These are phyloP conservation scores for Lomographa bimaculata DNA, from an alignment of 2,888 invertebrate genomes.

Conservation along the genomic window DNA sequence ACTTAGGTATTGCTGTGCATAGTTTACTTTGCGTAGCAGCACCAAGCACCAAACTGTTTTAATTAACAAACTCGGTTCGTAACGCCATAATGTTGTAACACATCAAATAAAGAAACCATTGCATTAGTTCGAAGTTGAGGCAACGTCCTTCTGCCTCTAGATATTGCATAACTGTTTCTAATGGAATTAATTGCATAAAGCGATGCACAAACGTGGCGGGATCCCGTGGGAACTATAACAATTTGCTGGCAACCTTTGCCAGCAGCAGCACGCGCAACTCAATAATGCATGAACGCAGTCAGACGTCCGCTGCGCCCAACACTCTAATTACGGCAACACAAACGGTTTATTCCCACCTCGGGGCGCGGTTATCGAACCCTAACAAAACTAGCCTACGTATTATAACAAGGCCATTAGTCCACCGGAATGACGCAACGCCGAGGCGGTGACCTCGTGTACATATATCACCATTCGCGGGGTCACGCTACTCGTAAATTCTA, in stretches of 20 bases:
- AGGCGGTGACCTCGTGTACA: conserved; percentile 68
- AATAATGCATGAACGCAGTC: conserved; percentile 68
- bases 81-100: no score
- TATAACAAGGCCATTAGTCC: conserved; percentile 61
- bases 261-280: conserved; percentile 53
- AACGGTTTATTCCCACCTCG: conserved; percentile 65
- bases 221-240: conserved; percentile 70
- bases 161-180: conserved; percentile 17
- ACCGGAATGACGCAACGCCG: conserved; percentile 57
- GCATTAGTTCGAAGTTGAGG: background rate
- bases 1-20: no score
- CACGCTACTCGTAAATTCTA: conserved; percentile 63
- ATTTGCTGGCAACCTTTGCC: conserved; percentile 61
- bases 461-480: conserved; percentile 54
- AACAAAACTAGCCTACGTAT: conserved; percentile 50
- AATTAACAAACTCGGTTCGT: no score
- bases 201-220: conserved; percentile 41
- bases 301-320: conserved; percentile 53
- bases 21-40: no score
- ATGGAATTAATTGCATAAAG: conserved; percentile 41
- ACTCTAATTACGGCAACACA: conserved; percentile 65
- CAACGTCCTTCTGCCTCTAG: conserved; percentile 9
- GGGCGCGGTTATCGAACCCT: conserved; percentile 69
- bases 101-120: background rate
- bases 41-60: no score